Conservation (phyloP, 2,888 invertebrate species). For the Buathra laborator region DNA sequence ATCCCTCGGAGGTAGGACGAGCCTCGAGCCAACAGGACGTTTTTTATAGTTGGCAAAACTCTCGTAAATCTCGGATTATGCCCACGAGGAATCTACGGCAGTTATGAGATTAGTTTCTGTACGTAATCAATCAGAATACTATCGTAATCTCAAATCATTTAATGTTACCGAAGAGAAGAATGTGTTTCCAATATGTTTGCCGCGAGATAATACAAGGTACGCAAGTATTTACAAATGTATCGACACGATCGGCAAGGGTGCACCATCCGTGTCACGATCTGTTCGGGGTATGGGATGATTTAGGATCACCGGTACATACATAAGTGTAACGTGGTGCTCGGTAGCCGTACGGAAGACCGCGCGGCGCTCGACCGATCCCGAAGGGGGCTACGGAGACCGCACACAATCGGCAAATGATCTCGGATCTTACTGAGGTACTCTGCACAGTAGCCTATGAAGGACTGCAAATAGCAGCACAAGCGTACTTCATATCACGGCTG, state of each 20-base stretch:
- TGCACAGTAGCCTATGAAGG: conserved; percentile 37
- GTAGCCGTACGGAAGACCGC: conserved; percentile 23
- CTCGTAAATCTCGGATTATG: conserved; percentile 41
- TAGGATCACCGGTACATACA: conserved; percentile 29
- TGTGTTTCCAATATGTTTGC: conserved; percentile 16
- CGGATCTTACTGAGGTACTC: conserved; percentile 34
- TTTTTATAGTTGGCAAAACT: conserved; percentile 21
- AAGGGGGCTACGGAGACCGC: conserved; percentile 49
- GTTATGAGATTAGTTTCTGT: conserved; percentile 43
- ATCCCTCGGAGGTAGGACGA: not conserved
- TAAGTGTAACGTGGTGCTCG: conserved; percentile 15
- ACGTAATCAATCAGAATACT: conserved; percentile 30
- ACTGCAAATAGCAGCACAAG: conserved; percentile 24
- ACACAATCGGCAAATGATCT: conserved; percentile 65
- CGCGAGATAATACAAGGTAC: not conserved
- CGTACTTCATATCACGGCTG: conserved; percentile 30
- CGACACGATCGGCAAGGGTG: conserved; percentile 48
- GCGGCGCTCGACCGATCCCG: conserved; percentile 21
- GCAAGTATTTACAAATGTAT: conserved; percentile 49
- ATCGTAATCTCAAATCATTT: conserved; percentile 23
- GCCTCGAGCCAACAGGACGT: not conserved
- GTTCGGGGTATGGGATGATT: conserved; percentile 48
- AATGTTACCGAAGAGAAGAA: conserved; percentile 1
- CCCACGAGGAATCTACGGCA: conserved; percentile 31
- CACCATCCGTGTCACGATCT: conserved; percentile 61